A percentile compares a stretch with the other conserved stretches of the same genome.
Evolutionary conservation across 2,113 vertebrate species (phyloP).

Genomic region (Daubentonia madagascariensis): DNA sequence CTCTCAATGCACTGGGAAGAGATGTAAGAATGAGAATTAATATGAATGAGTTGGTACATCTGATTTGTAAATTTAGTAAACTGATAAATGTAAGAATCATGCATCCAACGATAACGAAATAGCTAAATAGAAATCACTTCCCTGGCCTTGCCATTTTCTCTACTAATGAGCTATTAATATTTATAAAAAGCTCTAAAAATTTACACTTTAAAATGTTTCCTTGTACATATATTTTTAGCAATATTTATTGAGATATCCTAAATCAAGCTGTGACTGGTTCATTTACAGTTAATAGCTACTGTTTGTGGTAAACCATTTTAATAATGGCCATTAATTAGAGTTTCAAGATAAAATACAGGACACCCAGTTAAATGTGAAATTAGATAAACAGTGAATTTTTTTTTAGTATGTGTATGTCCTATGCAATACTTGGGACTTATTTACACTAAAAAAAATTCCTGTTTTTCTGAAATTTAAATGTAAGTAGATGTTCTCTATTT

Average conservation of each 20-base stretch:
- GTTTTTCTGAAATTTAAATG: neutral
- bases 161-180: neutral
- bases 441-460: neutral
- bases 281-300: neutral
- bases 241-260: conserved; percentile 1
- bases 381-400: neutral
- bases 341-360: conserved; percentile 11
- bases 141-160: neutral
- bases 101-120: neutral
- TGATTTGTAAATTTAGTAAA: neutral
- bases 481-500: neutral
- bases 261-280: neutral
- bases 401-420: neutral
- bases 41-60: neutral
- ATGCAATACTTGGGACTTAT: neutral
- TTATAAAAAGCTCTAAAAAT: neutral
- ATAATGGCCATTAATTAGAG: neutral
- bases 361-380: neutral
- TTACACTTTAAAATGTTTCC: neutral
- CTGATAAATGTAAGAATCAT: neutral
- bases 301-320: neutral
- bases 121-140: neutral
- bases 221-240: neutral
- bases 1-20: neutral
- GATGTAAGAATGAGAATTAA: neutral